Evolutionary conservation across 2,888 invertebrate species (phyloP), one percentile per base, ranked within the genome.

Genomic region (Caenorhabditis angaria): DNA sequence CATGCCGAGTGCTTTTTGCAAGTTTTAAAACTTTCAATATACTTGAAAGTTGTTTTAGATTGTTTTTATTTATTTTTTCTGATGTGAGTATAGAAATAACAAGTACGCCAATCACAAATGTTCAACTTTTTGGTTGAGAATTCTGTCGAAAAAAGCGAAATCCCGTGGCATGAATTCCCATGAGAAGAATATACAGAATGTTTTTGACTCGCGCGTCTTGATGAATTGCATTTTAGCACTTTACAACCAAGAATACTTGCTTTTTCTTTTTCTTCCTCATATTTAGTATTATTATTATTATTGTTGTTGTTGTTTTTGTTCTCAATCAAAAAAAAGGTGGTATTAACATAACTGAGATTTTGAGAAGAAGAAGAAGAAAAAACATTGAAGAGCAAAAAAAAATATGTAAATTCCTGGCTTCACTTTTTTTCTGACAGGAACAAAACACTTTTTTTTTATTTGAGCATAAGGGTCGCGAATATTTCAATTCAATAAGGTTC

Each of bases 211-310:
- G 24, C 47, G 20, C 28, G 48, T 56, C 70, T 70, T 70, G 65
- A 70, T 70, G 56, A 70, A 70, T 70, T 70, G 61, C 65, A 58
- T 70, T 70, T 70, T 70, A 64, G 65, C 70, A 70, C 65, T 65
- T 70, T 70, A 58, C 47, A 20, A 24, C 24, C 18, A 3, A 8
- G n/a, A n/a, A n/a, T n/a, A n/a, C n/a, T 27, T 14, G 57, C 51
- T 58, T 67, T 63, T 47, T 5, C 28, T 41, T 41, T 53, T n/a
- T 22, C 27, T 20, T 58, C 22, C 56, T 8, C 3, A 35, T 6
- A 35, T 6, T 14, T 35, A 10, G 6, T 14, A 35, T 35, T 14
- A 35, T 6, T 10, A 35, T 35, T 10, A 10, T 35, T 35, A 10
- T 35, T 35, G 35, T 35, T 6, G 14, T 10, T 10, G 14, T 10